Evolutionary conservation across 2,113 vertebrate species (phyloP).

Genomic region (Pteropus alecto): DNA sequence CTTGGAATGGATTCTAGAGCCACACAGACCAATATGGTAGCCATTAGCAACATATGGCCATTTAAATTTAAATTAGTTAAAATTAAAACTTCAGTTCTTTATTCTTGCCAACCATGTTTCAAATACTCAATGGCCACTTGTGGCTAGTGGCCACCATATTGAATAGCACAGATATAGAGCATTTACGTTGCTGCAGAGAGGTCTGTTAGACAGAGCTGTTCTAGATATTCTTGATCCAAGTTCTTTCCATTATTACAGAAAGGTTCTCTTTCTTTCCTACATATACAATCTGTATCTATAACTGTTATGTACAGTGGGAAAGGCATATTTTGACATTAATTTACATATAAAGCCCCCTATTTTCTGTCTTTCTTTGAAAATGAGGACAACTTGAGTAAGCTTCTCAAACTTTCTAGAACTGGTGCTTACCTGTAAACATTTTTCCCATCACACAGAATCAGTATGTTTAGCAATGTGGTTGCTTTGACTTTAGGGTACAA

Average conservation of each 20-base stretch:
- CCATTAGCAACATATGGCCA: neutral
- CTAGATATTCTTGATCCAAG: neutral
- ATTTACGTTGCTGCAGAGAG: neutral
- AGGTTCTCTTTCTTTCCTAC: neutral
- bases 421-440: neutral
- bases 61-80: neutral
- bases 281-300: neutral
- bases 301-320: neutral
- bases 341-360: neutral
- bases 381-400: neutral
- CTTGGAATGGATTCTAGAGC: neutral
- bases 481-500: conserved; percentile 60
- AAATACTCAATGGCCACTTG: neutral
- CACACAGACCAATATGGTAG: neutral
- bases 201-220: neutral
- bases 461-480: neutral
- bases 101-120: neutral
- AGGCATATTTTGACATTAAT: conserved; percentile 53
- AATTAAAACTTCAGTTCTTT: neutral
- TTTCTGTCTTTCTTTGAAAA: neutral
- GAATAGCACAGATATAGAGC: neutral
- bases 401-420: neutral
- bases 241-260: neutral
- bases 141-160: neutral
- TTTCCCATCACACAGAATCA: neutral